Percentiles rank a stretch among this genome's conserved stretches.
These are phyloP conservation scores for Hesperophylax magnus DNA, from an alignment of 1,140 invertebrate species.

Conservation along the genomic window DNA sequence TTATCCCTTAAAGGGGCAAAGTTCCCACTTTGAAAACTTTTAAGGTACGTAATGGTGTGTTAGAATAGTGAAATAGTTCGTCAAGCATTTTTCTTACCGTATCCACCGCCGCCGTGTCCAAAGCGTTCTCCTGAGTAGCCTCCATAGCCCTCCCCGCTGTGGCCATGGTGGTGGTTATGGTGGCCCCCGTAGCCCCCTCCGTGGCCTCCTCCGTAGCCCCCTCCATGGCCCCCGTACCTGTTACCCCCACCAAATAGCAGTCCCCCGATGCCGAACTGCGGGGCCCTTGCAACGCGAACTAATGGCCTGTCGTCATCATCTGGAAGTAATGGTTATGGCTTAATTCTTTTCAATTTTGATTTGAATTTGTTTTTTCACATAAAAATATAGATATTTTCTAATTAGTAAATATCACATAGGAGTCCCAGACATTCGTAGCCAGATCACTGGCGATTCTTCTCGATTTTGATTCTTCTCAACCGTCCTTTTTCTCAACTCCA, in stretches of 20 bases:
- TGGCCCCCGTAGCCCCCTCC: slow-evolving; percentile 36
- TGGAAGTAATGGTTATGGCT: background rate
- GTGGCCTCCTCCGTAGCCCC: background rate
- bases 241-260: background rate
- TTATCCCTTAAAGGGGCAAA: too few species aligned
- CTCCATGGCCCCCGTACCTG: background rate
- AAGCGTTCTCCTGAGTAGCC: background rate
- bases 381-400: too few species aligned
- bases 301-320: background rate
- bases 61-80: too few species aligned
- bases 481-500: too few species aligned
- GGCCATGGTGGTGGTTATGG: slow-evolving; percentile 6
- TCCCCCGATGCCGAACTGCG: slow-evolving; percentile 31
- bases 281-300: slow-evolving; percentile 36
- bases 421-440: too few species aligned
- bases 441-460: too few species aligned
- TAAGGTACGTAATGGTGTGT: too few species aligned
- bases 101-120: slow-evolving; percentile 18
- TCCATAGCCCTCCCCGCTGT: background rate
- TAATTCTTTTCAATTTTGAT: too few species aligned
- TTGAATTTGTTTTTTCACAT: too few species aligned
- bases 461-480: too few species aligned
- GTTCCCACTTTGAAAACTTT: too few species aligned
- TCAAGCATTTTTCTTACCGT: background rate
- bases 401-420: too few species aligned